Evolutionary conservation across 2,113 vertebrate species (phyloP), one percentile per base, ranked within the genome.

Genomic region (Eretmochelys imbricata): DNA sequence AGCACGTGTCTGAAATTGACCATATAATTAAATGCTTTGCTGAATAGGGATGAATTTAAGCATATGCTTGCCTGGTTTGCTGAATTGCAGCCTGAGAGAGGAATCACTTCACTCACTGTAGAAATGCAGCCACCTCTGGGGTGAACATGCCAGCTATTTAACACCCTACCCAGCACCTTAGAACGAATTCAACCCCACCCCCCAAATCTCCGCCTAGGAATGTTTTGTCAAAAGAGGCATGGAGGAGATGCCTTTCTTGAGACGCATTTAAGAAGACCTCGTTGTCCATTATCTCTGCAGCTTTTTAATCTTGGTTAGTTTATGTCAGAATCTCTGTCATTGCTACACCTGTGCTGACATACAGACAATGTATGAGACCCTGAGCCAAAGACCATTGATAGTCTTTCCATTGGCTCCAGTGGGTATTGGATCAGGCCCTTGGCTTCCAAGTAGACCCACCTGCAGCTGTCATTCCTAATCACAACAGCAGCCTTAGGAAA

Each of bases 71-170:
- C 31, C 59, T 65, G 59, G 59, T 65, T 35, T 35, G 31, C 59
- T 16, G 59, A 65, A 65, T 31, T 35, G 3, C 59, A 57, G 25
- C 8, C 35, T 48, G 3, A 7, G 16, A 31, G 29, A 1, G 12
- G 59, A 42, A 38, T 69, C 22, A 59, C 8, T 38, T 42, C 31
- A 0, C 0, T 2, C 6, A 55, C 53, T 53, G 38, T 24, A 46
- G 8, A 53, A 78, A 78, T 29, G 46, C n/a, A 35, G 5, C 22
- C 59, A 29, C 25, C 50, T 9, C 31, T 48, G 12, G 10, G 35
- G 46, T 11, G 27, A 59, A 59, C 27, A 59, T 11, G 27, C 27
- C 8, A 89, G 14, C 5, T 29, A 3, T 20, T 76, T 14, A 5
- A 27, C 2, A 5, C 75, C 31, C 29, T 12, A 7, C 12, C 3